Base-by-base conservation (phyloP, 2,113 vertebrate species). In the Psephotus haematonotus region DNA sequence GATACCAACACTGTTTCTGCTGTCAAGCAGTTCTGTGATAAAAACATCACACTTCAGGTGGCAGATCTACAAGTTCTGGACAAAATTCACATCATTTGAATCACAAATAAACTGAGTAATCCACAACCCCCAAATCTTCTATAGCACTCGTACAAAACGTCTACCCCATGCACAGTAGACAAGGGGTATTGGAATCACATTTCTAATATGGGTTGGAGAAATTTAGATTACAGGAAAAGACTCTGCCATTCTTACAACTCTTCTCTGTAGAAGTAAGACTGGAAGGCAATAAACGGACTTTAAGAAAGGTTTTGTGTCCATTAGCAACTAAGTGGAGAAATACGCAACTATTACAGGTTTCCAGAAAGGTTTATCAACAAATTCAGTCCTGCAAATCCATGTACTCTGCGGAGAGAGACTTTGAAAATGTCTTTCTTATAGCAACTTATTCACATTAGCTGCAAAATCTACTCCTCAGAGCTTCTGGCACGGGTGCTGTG, bases 331-430 rank as follows among this genome's bases (percentile, higher is more conserved):
- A 76, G 49, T 20, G 31, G 41, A 80, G 41, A 92, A 88, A 92
- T 49, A 94, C 7, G 17, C 59, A 88, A 82, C 57, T 92, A 33
- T 39, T 69, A 43, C 10, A 86, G 24, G 23, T 60, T 89, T 22
- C 29, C 52, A 68, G 65, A 71, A 95, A 72, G 47, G 94, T 82
- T 92, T 75, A 91, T 62, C 84, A 79, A 71, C 52, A 90, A 90
- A 91, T 62, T 65, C 37, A 63, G 59, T 53, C 63, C 68, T 90
- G 55, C 27, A 92, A 93, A 94, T 68, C 35, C 50, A 62, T 9
- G 16, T 43, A 10, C 14, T 68, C 50, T 75, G 27, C 25, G 19
- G 19, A 77, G 59, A 83, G 18, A 74, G 33, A 59, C 37, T 85
- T 79, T 23, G 14, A 86, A 92, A 95, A 79, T 11, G 18, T 47